Evolutionary conservation across 2,888 invertebrate species (phyloP).

Genomic region (Dorcus parallelipipedus): DNA sequence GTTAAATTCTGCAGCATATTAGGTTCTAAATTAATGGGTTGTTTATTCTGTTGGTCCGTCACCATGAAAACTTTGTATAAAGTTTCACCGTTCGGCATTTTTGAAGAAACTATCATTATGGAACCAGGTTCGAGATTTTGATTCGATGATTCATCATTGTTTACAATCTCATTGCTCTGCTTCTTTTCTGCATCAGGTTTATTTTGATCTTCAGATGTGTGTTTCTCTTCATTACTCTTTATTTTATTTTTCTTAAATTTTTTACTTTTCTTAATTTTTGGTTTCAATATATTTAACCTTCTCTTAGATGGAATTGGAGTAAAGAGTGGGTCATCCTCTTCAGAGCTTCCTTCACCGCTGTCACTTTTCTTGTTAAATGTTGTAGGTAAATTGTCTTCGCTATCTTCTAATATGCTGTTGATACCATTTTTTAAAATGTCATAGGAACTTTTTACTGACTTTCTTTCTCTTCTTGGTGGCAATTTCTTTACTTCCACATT

Average conservation of each 20-base stretch:
- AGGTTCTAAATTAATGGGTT: conserved; percentile 37
- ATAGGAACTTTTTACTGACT: conserved; percentile 8
- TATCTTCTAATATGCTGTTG: conserved; percentile 19
- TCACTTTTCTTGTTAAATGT: background rate
- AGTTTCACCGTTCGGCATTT: conserved; percentile 47
- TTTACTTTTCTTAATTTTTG: conserved; percentile 3
- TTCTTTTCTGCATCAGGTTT: conserved; percentile 19
- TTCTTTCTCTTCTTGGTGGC: conserved; percentile 4
- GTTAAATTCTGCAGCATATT: conserved; percentile 9
- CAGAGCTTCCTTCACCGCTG: background rate
- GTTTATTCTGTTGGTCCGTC: conserved; percentile 42
- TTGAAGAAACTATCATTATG: conserved; percentile 49
- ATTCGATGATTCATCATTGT: background rate
- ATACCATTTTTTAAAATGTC: conserved; percentile 19
- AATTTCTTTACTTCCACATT: conserved; percentile 7
- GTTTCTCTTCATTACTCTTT: conserved; percentile 11
- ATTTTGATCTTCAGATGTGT: too few species aligned
- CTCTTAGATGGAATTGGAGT: too few species aligned
- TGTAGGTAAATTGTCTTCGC: conserved; percentile 12
- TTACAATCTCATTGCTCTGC: conserved; percentile 4
- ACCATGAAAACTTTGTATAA: conserved; percentile 54
- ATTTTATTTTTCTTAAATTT: background rate
- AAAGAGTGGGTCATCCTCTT: too few species aligned
- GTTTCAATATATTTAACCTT: background rate
- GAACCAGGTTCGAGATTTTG: conserved; percentile 48